These are phyloP conservation scores for Malacoraja senta DNA, from an alignment of 2,797 vertebrate genomes.

Conservation along the genomic window DNA sequence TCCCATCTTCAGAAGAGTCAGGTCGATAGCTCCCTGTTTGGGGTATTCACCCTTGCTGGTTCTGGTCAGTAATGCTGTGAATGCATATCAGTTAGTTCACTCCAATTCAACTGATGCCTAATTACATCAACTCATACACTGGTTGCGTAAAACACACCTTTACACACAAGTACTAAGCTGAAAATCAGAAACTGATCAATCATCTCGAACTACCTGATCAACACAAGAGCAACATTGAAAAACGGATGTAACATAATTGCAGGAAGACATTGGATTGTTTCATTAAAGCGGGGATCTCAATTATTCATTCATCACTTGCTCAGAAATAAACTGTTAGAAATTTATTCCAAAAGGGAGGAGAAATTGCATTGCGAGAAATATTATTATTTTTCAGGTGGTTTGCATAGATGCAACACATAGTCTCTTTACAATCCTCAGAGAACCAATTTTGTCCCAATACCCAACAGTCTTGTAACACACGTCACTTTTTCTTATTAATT, in stretches of 20 bases:
- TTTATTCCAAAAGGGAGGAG: background rate
- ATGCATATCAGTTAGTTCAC: background rate
- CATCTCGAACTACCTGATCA: background rate
- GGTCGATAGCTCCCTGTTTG: background rate
- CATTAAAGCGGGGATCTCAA: background rate
- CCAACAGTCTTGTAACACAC: background rate
- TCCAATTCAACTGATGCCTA: background rate
- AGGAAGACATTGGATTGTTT: background rate
- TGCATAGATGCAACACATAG: background rate
- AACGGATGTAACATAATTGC: background rate
- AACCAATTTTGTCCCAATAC: background rate
- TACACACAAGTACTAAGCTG: background rate
- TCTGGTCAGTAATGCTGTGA: background rate
- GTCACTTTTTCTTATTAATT: background rate
- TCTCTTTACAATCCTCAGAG: background rate
- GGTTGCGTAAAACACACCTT: background rate
- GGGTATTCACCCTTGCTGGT: background rate
- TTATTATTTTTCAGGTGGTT: background rate
- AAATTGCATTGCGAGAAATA: background rate
- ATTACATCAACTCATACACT: background rate
- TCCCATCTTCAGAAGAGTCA: background rate
- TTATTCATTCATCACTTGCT: background rate
- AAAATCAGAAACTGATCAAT: background rate
- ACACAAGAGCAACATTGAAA: background rate
- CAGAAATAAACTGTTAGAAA: background rate